Evolutionary conservation across 2,797 vertebrate species (phyloP).

Genomic region (Pseudochromis fuscus): DNA sequence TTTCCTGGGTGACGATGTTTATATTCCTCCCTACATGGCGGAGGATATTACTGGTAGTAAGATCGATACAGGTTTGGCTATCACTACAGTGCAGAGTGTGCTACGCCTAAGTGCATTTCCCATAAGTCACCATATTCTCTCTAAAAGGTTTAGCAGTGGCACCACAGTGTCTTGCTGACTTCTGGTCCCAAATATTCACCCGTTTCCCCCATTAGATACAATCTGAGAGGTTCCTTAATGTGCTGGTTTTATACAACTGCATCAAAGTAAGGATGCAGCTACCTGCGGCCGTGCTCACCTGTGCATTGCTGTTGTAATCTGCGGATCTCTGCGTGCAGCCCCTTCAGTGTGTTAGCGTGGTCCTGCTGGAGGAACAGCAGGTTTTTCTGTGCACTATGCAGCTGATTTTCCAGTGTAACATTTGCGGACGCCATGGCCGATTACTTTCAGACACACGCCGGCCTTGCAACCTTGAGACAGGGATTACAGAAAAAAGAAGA

Average conservation of each 20-base stretch:
- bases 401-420: conserved; percentile 94
- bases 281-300: conserved; percentile 80
- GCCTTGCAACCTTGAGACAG: conserved; percentile 43
- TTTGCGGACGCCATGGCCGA: conserved; percentile 89
- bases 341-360: conserved; percentile 93
- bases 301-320: conserved; percentile 98
- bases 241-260: not conserved
- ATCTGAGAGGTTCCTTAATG: not conserved
- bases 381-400: conserved; percentile 98
- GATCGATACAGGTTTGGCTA: conserved; percentile 24
- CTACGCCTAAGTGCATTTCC: conserved; percentile 34
- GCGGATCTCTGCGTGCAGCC: conserved; percentile 93
- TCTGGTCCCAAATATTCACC: conserved; percentile 17
- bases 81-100: not conserved
- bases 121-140: conserved; percentile 16
- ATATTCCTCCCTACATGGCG: not conserved
- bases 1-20: conserved; percentile 7
- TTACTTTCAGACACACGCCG: conserved; percentile 44
- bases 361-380: conserved; percentile 98
- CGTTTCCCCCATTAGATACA: not conserved
- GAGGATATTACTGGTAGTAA: conserved; percentile 2
- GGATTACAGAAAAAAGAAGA: conserved; percentile 23
- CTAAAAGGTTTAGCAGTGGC: conserved; percentile 35
- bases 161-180: conserved; percentile 7
- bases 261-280: not conserved